Percentiles rank a stretch among this genome's conserved stretches.
Evolutionary conservation across 2,888 invertebrate species (phyloP).

Genomic region (Congeria kusceri): DNA sequence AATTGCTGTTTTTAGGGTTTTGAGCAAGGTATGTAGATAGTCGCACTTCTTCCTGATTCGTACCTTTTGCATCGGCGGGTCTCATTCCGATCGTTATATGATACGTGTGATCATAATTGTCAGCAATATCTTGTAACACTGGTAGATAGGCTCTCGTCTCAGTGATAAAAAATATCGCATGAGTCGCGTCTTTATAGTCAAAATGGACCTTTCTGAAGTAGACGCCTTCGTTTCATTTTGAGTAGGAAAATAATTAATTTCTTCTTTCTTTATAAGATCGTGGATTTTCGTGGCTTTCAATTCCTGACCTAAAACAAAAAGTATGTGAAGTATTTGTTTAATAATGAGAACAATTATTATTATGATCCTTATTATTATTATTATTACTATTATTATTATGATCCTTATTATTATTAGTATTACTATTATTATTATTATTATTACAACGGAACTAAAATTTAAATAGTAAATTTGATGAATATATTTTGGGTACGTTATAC

Average conservation of each 20-base stretch:
- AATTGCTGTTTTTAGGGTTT: not conserved
- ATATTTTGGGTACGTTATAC: no score
- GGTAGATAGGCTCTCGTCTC: constrained; percentile 3
- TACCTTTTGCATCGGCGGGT: constrained; percentile 8
- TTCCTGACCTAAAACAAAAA: not conserved
- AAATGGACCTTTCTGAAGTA: not conserved
- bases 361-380: no score
- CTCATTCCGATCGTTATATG: constrained; percentile 26
- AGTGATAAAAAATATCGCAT: not conserved
- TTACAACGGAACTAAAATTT: no score
- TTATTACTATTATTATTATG: no score
- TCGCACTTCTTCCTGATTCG: constrained; percentile 18
- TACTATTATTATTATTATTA: no score
- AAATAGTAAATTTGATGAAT: no score
- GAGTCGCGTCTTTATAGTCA: constrained; percentile 4
- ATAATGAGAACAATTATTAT: no score
- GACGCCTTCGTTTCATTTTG: constrained; percentile 4
- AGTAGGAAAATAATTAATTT: not conserved
- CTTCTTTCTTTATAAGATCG: not conserved
- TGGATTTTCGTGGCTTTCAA: not conserved
- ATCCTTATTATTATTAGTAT: no score
- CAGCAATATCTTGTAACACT: constrained; percentile 27
- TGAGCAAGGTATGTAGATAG: constrained; percentile 22
- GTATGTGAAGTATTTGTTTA: no score
- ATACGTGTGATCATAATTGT: constrained; percentile 32